phyloP scores from a whole-genome alignment of 1,140 invertebrate genomes.

The Hylaeus anthracinus region DNA sequence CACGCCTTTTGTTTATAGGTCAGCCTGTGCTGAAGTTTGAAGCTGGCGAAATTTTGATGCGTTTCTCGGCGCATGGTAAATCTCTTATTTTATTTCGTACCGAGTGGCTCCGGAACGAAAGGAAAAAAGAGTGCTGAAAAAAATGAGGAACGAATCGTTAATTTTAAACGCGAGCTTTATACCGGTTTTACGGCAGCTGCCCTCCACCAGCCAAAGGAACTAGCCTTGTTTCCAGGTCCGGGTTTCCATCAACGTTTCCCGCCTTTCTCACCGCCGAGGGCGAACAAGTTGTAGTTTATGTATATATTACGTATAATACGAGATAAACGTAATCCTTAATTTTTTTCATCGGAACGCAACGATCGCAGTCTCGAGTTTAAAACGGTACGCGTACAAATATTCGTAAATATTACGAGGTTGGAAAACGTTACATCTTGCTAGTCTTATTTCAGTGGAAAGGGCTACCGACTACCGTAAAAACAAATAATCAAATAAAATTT shows the following conservation, averaged over 20 bases:
- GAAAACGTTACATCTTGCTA: too few relatives aligned
- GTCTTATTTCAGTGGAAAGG: too few relatives aligned
- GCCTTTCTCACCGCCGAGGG: not conserved
- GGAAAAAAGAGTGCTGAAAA: too few relatives aligned
- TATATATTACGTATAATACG: too few relatives aligned
- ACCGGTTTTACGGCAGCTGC: not conserved
- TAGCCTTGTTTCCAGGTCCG: slow-evolving; percentile 2
- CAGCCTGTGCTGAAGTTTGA: not conserved
- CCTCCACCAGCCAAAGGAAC: slow-evolving; percentile 10
- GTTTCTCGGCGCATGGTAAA: not conserved
- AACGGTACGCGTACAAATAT: too few relatives aligned
- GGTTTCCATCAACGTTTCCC: slow-evolving; percentile 15
- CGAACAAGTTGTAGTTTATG: not conserved
- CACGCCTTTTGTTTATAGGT: slow-evolving; percentile 31
- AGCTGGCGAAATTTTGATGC: slow-evolving; percentile 10
- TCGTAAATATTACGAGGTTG: too few relatives aligned
- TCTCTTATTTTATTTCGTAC: not conserved
- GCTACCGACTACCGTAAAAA: not conserved
- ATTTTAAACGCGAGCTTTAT: slow-evolving; percentile 29
- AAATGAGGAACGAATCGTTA: slow-evolving; percentile 19
- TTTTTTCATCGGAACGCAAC: too few relatives aligned
- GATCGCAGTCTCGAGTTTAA: too few relatives aligned
- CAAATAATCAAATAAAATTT: not conserved
- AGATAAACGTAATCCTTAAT: too few relatives aligned
- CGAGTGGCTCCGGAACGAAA: too few relatives aligned